These are phyloP conservation scores for Formica exsecta DNA, from an alignment of 1,140 invertebrate species.

Conservation along the genomic window DNA sequence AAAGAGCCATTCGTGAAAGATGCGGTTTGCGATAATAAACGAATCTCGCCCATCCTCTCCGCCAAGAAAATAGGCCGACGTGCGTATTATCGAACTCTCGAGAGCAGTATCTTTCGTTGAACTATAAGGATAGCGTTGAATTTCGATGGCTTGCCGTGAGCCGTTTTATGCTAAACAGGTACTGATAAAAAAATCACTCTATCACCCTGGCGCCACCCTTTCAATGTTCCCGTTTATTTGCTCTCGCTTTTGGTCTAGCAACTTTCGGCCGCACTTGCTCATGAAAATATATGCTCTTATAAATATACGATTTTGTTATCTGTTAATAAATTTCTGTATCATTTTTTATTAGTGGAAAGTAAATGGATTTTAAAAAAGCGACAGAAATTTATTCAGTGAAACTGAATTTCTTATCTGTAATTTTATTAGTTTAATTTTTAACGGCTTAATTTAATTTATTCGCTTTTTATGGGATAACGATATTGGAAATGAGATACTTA, in stretches of 20 bases:
- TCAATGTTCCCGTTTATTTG: constrained; percentile 36
- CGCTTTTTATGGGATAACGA: background rate
- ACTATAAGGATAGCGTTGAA: background rate
- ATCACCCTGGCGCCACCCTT: constrained; percentile 38
- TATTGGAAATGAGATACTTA: background rate
- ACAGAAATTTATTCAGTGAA: constrained; percentile 1
- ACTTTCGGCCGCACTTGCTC: constrained; percentile 13
- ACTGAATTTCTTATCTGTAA: constrained; percentile 51
- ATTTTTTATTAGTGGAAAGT: constrained; percentile 20
- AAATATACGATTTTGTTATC: constrained; percentile 26
- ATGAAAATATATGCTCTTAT: constrained; percentile 35
- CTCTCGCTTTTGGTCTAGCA: constrained; percentile 2
- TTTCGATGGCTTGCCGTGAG: constrained; percentile 19
- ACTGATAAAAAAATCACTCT: constrained; percentile 49
- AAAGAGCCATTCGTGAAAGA: constrained; percentile 66
- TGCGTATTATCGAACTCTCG: constrained; percentile 68
- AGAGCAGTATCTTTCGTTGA: constrained; percentile 31
- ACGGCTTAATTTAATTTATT: constrained; percentile 7
- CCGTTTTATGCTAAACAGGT: constrained; percentile 49
- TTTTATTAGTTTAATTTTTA: constrained; percentile 14
- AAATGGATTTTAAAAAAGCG: constrained; percentile 24
- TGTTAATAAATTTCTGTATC: constrained; percentile 49
- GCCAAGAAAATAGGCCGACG: constrained; percentile 62
- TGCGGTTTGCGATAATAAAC: constrained; percentile 73
- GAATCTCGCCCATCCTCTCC: constrained; percentile 50